Percentiles rank a stretch among this genome's conserved stretches.
These are phyloP conservation scores for Lepidothrix coronata DNA, from an alignment of 2,113 vertebrate genomes.

Conservation along the genomic window DNA sequence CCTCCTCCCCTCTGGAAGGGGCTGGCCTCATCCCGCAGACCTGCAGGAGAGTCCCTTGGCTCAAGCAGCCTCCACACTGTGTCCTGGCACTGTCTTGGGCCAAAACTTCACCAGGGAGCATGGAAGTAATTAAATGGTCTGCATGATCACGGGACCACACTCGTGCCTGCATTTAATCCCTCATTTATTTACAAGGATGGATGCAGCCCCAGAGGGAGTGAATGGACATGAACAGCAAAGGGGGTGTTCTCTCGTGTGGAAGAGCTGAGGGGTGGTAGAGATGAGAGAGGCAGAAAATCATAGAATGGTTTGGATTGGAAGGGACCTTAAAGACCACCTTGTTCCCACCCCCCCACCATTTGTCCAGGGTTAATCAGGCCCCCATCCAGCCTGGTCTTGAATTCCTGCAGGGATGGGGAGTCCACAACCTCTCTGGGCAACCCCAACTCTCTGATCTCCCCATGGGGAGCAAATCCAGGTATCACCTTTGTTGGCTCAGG, in stretches of 20 bases:
- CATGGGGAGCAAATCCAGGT: background rate
- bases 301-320: background rate
- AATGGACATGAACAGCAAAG: background rate
- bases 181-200: background rate
- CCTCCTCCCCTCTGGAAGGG: background rate
- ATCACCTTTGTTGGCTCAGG: background rate
- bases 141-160: background rate
- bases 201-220: background rate
- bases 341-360: background rate
- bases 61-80: background rate
- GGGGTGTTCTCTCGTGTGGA: background rate
- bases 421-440: background rate
- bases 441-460: background rate
- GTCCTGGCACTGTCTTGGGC: background rate
- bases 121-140: background rate
- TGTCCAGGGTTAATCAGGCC: no score
- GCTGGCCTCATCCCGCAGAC: background rate
- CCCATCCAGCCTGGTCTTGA: background rate
- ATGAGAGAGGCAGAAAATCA: background rate
- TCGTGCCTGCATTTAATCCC: background rate
- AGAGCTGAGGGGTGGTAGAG: background rate
- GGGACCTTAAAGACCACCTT: no score
- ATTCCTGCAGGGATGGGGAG: background rate
- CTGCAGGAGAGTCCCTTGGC: constrained; percentile 23
- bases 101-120: background rate